These are phyloP conservation scores for Nanorana parkeri DNA, from an alignment of 2,113 vertebrate species.

Conservation along the genomic window DNA sequence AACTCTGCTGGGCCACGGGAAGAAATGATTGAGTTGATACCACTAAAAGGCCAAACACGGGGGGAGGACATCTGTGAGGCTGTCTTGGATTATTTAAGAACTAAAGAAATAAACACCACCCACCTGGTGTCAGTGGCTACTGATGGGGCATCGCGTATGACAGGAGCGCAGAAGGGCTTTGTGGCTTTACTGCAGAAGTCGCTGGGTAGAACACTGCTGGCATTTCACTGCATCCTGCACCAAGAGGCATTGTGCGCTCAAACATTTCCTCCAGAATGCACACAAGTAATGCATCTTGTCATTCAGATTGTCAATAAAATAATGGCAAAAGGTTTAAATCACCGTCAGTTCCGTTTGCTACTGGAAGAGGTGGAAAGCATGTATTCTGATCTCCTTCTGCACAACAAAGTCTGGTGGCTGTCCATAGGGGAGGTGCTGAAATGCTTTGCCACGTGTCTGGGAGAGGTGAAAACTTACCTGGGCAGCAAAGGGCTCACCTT, in stretches of 20 bases:
- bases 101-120: no score
- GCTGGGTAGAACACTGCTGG: neutral
- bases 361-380: no score
- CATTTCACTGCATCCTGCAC: slow-evolving; percentile 42
- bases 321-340: slow-evolving; percentile 16
- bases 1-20: slow-evolving; percentile 33
- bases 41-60: no score
- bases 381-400: no score
- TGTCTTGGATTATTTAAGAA: no score
- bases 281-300: neutral
- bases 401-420: slow-evolving; percentile 62
- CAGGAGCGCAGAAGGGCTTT: slow-evolving; percentile 60
- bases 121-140: slow-evolving; percentile 57
- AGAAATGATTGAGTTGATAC: no score
- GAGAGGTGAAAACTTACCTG: neutral
- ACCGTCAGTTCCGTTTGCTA: no score
- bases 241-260: slow-evolving; percentile 38
- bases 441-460: slow-evolving; percentile 42
- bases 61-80: no score
- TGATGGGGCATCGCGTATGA: slow-evolving; percentile 61
- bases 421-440: slow-evolving; percentile 61
- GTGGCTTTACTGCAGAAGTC: slow-evolving; percentile 35
- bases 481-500: slow-evolving; percentile 5
- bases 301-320: slow-evolving; percentile 9
- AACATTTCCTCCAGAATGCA: slow-evolving; percentile 36